Evolutionary conservation across 35 echinoderm and acorn worm species (phyloP).

Genomic region (Apostichopus californicus): DNA sequence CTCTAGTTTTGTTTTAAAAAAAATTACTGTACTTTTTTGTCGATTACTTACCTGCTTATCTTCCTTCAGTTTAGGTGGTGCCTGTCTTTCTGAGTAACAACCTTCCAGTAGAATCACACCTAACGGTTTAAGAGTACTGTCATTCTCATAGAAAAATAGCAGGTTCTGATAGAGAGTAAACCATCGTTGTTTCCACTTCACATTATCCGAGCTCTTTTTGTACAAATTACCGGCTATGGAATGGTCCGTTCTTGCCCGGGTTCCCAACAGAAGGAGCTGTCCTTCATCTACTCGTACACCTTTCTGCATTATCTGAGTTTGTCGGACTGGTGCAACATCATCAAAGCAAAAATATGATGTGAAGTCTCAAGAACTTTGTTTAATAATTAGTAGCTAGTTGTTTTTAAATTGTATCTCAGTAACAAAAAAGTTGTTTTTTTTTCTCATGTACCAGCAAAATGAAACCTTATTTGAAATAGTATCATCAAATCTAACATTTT

Average conservation of each 20-base stretch:
- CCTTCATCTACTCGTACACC: constrained; percentile 82
- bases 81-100: constrained; percentile 77
- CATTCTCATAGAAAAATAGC: constrained; percentile 94
- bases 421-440: too few species aligned
- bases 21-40: too few species aligned
- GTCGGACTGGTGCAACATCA: not conserved
- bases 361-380: not conserved
- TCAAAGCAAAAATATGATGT: constrained; percentile 12
- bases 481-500: constrained; percentile 34
- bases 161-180: constrained; percentile 96
- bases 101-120: constrained; percentile 86
- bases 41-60: constrained; percentile 80
- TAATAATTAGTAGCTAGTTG: not conserved
- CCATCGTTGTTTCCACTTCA: constrained; percentile 96
- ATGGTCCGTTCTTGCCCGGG: constrained; percentile 81
- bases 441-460: constrained; percentile 1
- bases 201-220: constrained; percentile 96
- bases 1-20: too few species aligned
- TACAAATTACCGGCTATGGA: constrained; percentile 81
- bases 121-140: constrained; percentile 60
- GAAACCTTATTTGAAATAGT: constrained; percentile 19
- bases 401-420: not conserved
- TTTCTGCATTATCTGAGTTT: constrained; percentile 86
- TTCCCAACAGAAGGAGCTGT: constrained; percentile 76
- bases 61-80: constrained; percentile 67